Evolutionary conservation across 2,113 vertebrate genomes (phyloP).

Genomic region (Pelecanoides urinatrix): DNA sequence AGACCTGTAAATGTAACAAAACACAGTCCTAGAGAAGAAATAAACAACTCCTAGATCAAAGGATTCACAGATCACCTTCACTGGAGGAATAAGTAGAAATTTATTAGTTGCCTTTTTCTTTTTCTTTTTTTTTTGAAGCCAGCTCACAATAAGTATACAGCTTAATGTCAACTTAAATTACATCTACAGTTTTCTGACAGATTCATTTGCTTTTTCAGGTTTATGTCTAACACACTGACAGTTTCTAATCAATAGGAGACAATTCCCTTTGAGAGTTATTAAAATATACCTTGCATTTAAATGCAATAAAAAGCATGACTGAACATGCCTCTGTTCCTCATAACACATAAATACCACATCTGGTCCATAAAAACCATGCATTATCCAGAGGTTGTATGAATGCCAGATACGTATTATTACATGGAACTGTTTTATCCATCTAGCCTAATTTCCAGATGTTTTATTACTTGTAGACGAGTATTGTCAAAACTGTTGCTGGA

Average conservation of each 20-base stretch:
- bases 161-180: conserved; percentile 71
- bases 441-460: conserved; percentile 78
- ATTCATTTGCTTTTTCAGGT: conserved; percentile 70
- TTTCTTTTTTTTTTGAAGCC: background rate
- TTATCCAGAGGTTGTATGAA: conserved; percentile 66
- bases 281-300: conserved; percentile 78
- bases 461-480: conserved; percentile 75
- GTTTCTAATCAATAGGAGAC: conserved; percentile 70
- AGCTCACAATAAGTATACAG: conserved; percentile 44
- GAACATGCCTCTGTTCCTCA: conserved; percentile 76
- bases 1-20: conserved; percentile 64
- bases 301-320: conserved; percentile 75
- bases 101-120: conserved; percentile 48
- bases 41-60: conserved; percentile 69
- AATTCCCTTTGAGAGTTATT: conserved; percentile 73
- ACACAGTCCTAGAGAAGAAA: conserved; percentile 56
- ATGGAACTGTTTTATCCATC: conserved; percentile 78
- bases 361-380: conserved; percentile 72
- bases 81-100: conserved; percentile 54
- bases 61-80: conserved; percentile 36
- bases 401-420: conserved; percentile 77
- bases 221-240: conserved; percentile 74
- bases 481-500: conserved; percentile 70
- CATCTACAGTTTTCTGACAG: conserved; percentile 64
- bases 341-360: conserved; percentile 77